Percentiles rank a stretch among this genome's conserved stretches.
These are phyloP conservation scores for Euglossa dilemma DNA, from an alignment of 1,140 invertebrate species.

Conservation along the genomic window DNA sequence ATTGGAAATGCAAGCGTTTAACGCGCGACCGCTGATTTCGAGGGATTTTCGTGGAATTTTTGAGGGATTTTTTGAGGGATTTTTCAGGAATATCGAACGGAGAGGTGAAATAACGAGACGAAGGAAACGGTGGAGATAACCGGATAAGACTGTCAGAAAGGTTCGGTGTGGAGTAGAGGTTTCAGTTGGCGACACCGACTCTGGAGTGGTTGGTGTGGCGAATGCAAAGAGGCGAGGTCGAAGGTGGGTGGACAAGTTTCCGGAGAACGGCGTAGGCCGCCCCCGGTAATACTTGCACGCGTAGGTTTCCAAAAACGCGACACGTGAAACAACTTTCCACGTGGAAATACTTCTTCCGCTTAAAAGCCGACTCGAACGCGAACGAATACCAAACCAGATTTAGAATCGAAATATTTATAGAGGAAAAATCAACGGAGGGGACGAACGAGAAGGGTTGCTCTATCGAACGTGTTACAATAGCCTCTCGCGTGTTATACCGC, in stretches of 20 bases:
- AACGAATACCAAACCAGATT: neutral
- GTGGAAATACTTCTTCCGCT: conserved; percentile 28
- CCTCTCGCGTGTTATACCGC: neutral
- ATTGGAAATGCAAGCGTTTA: neutral
- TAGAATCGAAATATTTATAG: neutral
- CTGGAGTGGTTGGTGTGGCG: conserved; percentile 42
- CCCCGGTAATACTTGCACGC: conserved; percentile 55
- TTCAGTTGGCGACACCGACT: conserved; percentile 40
- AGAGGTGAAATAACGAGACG: neutral
- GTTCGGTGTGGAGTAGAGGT: conserved; percentile 19
- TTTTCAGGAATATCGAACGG: no score
- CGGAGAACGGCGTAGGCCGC: conserved; percentile 70
- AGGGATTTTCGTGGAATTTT: neutral
- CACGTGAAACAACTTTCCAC: conserved; percentile 57
- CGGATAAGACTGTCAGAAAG: conserved; percentile 59
- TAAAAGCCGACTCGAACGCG: neutral
- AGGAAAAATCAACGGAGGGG: neutral
- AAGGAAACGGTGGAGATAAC: conserved; percentile 41
- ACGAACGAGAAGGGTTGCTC: neutral
- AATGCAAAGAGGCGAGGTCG: conserved; percentile 75
- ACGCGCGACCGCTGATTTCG: neutral
- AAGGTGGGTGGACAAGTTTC: conserved; percentile 81
- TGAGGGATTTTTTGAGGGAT: no score
- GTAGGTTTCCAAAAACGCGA: conserved; percentile 68
- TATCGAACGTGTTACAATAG: neutral